Percentiles rank a stretch among this genome's conserved stretches.
Conservation (phyloP, 1,140 invertebrate species). For the Drosophila tsacasi region DNA sequence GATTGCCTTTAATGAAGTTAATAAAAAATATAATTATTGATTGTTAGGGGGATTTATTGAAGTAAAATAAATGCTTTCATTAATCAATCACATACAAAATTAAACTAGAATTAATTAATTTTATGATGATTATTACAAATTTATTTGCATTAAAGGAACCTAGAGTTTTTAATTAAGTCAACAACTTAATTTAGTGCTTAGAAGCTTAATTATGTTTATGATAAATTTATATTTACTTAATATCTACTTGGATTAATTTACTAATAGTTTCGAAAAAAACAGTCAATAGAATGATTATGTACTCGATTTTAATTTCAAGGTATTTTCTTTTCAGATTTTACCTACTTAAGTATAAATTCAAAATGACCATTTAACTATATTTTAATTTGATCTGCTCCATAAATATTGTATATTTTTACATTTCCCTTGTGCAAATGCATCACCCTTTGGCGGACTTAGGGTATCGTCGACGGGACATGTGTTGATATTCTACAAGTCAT, state of each 20-base stretch:
- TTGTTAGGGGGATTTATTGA: neutral
- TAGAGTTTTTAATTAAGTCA: too few species aligned
- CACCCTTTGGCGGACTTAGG: neutral
- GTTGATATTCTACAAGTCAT: conserved; percentile 84
- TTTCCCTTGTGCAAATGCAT: neutral
- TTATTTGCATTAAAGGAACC: too few species aligned
- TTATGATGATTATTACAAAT: too few species aligned
- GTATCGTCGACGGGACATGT: conserved; percentile 37
- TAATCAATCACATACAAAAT: neutral
- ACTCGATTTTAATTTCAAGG: neutral
- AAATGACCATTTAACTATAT: neutral
- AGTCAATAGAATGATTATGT: too few species aligned
- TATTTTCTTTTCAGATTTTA: too few species aligned
- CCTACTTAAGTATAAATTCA: neutral
- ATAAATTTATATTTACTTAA: too few species aligned
- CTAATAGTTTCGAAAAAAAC: too few species aligned
- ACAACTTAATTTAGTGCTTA: too few species aligned
- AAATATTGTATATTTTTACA: neutral
- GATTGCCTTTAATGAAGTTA: rapidly evolving
- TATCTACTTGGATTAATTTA: too few species aligned
- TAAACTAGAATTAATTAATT: too few species aligned
- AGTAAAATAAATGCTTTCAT: neutral
- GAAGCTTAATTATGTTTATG: too few species aligned
- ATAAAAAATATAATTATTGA: neutral
- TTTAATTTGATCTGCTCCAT: too few species aligned